These are phyloP conservation scores for Hippopotamyrus pictus DNA, from an alignment of 2,797 vertebrate genomes.

Conservation along the genomic window DNA sequence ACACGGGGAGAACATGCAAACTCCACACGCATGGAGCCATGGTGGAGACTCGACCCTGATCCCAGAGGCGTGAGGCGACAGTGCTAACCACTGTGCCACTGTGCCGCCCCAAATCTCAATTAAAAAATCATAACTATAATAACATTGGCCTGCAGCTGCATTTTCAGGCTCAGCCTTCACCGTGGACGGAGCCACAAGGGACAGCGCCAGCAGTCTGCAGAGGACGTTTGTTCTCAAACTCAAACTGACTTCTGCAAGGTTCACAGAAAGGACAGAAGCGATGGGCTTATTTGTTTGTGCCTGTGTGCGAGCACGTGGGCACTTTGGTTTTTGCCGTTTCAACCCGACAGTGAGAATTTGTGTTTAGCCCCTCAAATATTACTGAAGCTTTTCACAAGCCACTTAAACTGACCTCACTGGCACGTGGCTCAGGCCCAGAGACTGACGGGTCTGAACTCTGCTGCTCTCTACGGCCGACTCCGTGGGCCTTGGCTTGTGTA, in stretches of 20 bases:
- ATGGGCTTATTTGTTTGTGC: neutral
- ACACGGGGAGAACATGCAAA: neutral
- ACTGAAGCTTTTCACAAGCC: constrained; percentile 29
- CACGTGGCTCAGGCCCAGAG: neutral
- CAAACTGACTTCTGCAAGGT: neutral
- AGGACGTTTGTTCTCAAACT: neutral
- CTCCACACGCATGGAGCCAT: neutral
- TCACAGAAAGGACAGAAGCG: neutral
- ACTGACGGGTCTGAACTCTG: neutral
- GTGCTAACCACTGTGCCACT: neutral
- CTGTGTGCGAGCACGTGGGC: neutral
- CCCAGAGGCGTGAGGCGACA: neutral
- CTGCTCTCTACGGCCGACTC: too few relatives aligned
- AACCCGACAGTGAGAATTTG: neutral
- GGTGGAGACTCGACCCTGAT: neutral
- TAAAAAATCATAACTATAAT: neutral
- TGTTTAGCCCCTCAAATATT: constrained; percentile 44
- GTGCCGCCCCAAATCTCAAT: neutral
- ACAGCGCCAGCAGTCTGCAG: neutral
- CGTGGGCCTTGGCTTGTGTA: neutral
- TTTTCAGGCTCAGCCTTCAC: neutral
- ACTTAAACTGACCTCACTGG: neutral
- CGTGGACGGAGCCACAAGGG: neutral
- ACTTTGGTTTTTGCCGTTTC: neutral
- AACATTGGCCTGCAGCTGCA: neutral